A percentile compares a stretch with the other conserved stretches of the same genome.
Conservation (phyloP, 2,113 vertebrate species). For the Heloderma charlesbogerti region DNA sequence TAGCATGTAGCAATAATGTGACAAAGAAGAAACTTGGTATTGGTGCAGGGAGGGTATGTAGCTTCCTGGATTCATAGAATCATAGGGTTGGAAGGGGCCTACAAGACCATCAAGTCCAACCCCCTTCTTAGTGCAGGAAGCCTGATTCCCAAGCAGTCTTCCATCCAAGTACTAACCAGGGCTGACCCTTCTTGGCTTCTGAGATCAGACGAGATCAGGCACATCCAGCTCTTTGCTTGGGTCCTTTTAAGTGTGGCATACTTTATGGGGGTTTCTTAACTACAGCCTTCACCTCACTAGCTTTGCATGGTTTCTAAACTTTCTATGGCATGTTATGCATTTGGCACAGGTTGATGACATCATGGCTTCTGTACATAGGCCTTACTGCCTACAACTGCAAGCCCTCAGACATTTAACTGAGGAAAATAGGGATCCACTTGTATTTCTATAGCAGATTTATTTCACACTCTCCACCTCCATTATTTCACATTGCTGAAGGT, state of each 20-base stretch:
- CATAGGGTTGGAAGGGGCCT: too few relatives aligned
- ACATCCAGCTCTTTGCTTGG: too few relatives aligned
- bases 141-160: too few relatives aligned
- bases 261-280: background rate
- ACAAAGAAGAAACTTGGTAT: background rate
- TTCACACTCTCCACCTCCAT: background rate
- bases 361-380: background rate
- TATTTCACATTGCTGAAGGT: background rate
- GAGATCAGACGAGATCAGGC: too few relatives aligned
- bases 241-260: background rate
- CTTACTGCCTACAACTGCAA: background rate
- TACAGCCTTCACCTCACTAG: background rate
- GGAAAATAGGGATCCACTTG: background rate
- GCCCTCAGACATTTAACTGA: background rate
- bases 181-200: too few relatives aligned
- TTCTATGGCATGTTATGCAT: background rate
- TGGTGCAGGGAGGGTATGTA: background rate
- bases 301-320: rapidly evolving
- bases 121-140: too few relatives aligned
- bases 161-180: too few relatives aligned
- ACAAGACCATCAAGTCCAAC: too few relatives aligned
- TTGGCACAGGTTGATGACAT: background rate
- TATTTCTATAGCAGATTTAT: background rate
- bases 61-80: too few relatives aligned
- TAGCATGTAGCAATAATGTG: background rate